phyloP scores from a whole-genome alignment of 2,113 vertebrate genomes.

The Pimephales promelas region DNA sequence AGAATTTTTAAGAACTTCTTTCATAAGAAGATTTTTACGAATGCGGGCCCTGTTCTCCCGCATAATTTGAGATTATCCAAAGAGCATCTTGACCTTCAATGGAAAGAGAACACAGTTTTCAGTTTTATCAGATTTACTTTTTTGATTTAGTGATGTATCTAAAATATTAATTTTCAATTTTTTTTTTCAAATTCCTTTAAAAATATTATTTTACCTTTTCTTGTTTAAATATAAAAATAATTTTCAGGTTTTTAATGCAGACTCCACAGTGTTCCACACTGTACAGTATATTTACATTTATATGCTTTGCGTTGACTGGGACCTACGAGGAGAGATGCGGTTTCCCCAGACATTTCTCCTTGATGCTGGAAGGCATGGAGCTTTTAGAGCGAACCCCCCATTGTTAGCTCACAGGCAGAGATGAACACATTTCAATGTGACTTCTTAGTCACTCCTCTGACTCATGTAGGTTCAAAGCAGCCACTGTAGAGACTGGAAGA shows the following conservation, averaged over 20 bases:
- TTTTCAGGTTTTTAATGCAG: not conserved
- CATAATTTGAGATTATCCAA: not conserved
- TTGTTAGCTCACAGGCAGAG: slow-evolving; percentile 21
- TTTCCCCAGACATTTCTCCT: slow-evolving; percentile 20
- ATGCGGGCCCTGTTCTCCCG: not conserved
- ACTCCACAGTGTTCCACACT: not conserved
- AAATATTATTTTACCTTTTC: not conserved
- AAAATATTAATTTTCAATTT: no score
- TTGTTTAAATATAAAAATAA: not conserved
- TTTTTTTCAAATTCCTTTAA: no score
- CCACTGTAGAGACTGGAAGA: slow-evolving; percentile 23
- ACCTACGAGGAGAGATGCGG: not conserved
- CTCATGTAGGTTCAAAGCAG: slow-evolving; percentile 54
- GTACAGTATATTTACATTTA: not conserved
- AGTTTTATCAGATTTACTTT: no score
- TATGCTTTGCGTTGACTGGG: slow-evolving; percentile 41
- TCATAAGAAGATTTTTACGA: no score
- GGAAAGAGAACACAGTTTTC: not conserved
- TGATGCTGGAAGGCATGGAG: slow-evolving; percentile 11
- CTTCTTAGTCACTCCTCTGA: slow-evolving; percentile 57
- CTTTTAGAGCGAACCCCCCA: slow-evolving; percentile 36
- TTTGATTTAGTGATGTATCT: no score
- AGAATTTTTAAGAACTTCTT: no score
- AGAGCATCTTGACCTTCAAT: not conserved
- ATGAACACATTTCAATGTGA: slow-evolving; percentile 55